Base-by-base conservation (phyloP, 2,113 vertebrate species). In the Axis porcinus region DNA sequence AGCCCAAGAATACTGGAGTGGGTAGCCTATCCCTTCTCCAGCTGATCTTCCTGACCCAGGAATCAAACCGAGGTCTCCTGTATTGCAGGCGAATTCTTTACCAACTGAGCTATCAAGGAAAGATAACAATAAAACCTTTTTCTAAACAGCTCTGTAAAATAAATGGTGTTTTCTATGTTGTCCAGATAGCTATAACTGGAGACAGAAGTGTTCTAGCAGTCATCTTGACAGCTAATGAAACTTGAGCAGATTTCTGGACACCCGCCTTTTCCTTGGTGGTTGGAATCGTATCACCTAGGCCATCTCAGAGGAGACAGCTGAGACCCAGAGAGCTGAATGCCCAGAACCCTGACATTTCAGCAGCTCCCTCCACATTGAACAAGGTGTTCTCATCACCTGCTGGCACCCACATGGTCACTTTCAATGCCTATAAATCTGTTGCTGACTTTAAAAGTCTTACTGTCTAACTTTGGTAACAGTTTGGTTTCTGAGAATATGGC, bases 131-230 rank as follows among this genome's bases (percentile, higher is more conserved):
- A 93, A 89, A 82, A 60, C 85, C 16, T 98, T 95, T 92, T 74
- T 91, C 64, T 88, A 96, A 98, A 97, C 81, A 97, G 91, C 92
- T 98, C 89, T 81, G 87, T 97, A 70, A 95, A 74, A 94, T 97
- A 98, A 97, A 95, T 93, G 47, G 86, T 81, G 83, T 62, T 95
- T 19, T 93, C 97, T 96, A 94, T 97, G 76, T 97, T 95, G 70
- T 97, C 70, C 93, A 97, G 95, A 97, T 76, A 95, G 3, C 17
- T 96, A 62, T 85, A 97, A 89, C 23, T 55, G 47, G 91, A 96
- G 98, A 86, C 15, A 97, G 89, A 50, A 96, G 67, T n/a, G 50
- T 95, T 79, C 95, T 93, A 98, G 95, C 92, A 97, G 36, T 57
- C 40, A 14, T 64, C 89, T 70, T 79, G 0, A 0, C 76, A 97